Evolutionary conservation across 2,888 invertebrate genomes (phyloP).

Genomic region (Patella pellucida): DNA sequence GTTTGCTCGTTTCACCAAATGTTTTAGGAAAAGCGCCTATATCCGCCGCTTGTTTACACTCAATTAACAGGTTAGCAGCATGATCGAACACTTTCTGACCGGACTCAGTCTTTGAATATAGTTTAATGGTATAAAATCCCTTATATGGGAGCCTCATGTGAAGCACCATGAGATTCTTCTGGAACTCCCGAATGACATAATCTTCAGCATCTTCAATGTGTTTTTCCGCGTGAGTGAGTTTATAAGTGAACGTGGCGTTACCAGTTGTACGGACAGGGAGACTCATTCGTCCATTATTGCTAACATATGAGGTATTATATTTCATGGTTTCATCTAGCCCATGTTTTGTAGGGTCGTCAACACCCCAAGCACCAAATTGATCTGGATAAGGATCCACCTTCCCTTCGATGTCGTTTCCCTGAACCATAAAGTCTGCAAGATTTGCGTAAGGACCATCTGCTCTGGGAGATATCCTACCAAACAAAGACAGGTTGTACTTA

Average conservation of each 20-base stretch:
- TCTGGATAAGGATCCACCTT: slow-evolving; percentile 3
- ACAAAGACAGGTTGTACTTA: slow-evolving; percentile 39
- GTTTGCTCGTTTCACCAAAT: background rate
- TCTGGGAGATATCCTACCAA: slow-evolving; percentile 35
- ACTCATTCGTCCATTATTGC: background rate
- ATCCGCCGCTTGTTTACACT: background rate
- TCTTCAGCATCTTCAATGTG: background rate
- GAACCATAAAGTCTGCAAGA: slow-evolving; percentile 39
- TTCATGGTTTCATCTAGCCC: background rate
- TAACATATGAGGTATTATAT: background rate
- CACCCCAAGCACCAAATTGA: background rate
- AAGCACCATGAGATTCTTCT: slow-evolving; percentile 1
- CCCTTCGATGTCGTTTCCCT: slow-evolving; percentile 30
- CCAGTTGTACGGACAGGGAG: background rate
- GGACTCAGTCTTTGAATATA: background rate
- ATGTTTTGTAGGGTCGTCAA: background rate
- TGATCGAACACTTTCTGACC: background rate
- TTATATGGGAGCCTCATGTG: background rate
- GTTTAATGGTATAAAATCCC: background rate
- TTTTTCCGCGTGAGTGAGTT: background rate
- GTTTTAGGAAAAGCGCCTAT: slow-evolving; percentile 1
- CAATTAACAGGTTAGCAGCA: background rate
- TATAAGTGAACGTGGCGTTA: background rate
- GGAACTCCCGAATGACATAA: background rate
- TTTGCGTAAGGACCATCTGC: slow-evolving; percentile 33